Base-by-base conservation (phyloP, 1,140 invertebrate species). In the Linepithema humile region DNA sequence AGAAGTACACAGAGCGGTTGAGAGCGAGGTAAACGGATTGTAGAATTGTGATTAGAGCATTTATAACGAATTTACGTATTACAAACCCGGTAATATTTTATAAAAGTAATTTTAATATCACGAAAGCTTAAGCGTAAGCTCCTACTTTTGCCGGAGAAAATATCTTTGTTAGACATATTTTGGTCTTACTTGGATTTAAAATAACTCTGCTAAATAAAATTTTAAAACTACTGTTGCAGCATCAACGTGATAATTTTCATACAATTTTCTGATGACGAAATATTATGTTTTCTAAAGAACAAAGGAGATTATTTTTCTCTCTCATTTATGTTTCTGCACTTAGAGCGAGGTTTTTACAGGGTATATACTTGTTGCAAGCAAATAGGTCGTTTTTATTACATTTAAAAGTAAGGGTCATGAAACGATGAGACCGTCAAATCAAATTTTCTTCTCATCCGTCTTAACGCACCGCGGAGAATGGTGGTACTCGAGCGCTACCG, bases 11-110 rank as follows among this genome's bases (percentile, higher is more conserved):
- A 26, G 26, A 80, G 38, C 35, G 7, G 48, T 40, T 69, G 75
- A 70, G 50, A 40, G 74, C 60, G 64, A 70, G 26, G 20, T 45
- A 50, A 77, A 77, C 74, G 35, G 64, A 80, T 80, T 57, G 75
- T 53, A 43, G 64, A 80, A 70, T 48, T 80, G 50, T 69, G 48
- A 80, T 80, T 80, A 80, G 64, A 43, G 64, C 64, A 70, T 69
- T 80, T 50, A 40, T 67, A 40, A 78, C 45, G n/a, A 38, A 55
- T 32, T 65, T 64, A 38, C 32, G 57, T 78, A 67, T n/a, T n/a
- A 53, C 32, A 78, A 78, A 55, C n/a, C 75, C 40, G 55, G 50
- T 67, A 78, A 57, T 45, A 55, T 70, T 55, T 70, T 55, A 50
- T 53, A 80, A 69, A 23, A 26, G 70, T 29, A 55, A 40, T 55